phyloP scores from a whole-genome alignment of 2,797 vertebrate genomes.

The Otus scops region DNA sequence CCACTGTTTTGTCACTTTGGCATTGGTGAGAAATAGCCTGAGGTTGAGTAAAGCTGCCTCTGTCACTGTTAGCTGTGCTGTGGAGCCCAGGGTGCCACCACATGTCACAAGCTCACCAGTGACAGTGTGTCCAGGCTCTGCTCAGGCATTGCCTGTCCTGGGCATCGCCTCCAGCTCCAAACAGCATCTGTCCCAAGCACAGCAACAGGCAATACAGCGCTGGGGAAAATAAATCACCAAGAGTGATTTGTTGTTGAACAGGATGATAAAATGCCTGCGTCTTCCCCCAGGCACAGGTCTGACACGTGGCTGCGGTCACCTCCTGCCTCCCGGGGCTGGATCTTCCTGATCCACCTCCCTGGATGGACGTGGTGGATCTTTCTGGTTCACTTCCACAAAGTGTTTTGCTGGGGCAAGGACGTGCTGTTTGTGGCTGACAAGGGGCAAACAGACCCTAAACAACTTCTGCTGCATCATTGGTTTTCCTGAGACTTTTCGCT shows the following conservation, averaged over 20 bases:
- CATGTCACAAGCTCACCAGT: not conserved
- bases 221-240: not conserved
- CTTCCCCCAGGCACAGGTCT: not conserved
- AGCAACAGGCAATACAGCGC: fast-evolving
- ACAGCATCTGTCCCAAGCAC: not conserved
- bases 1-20: not conserved
- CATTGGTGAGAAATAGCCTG: not conserved
- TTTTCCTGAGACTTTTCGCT: not conserved
- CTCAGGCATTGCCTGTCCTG: not conserved
- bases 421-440: not conserved
- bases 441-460: not conserved
- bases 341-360: not conserved
- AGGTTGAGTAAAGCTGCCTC: not conserved
- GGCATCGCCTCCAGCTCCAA: not conserved
- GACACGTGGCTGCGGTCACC: not conserved
- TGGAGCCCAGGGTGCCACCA: not conserved
- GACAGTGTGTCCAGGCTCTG: not conserved
- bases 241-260: not conserved
- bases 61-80: not conserved
- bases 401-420: not conserved
- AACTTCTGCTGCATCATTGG: not conserved
- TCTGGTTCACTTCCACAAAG: not conserved
- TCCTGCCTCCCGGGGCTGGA: not conserved
- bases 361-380: not conserved
- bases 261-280: not conserved